phyloP scores from a whole-genome alignment of 2,888 invertebrate species.

The Cataglyphis livida region DNA sequence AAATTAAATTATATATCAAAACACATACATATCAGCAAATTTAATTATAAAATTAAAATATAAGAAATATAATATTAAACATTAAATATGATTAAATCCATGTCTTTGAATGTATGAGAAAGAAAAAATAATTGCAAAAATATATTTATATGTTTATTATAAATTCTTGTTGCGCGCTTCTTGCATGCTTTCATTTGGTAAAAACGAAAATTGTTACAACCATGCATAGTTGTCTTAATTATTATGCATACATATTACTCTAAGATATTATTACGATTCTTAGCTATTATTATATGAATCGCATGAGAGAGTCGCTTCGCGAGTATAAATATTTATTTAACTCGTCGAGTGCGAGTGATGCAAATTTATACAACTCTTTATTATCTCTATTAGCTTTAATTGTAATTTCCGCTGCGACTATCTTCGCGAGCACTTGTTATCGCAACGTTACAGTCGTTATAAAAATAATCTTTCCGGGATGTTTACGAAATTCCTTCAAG shows the following conservation, averaged over 20 bases:
- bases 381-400: conserved; percentile 76
- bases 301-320: not conserved
- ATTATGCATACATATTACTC: no score
- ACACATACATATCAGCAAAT: not conserved
- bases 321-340: conserved; percentile 64
- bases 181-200: not conserved
- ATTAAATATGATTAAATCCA: not conserved
- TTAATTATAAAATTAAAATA: not conserved
- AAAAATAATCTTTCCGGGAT: not conserved
- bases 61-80: not conserved
- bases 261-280: not conserved
- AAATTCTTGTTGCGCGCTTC: not conserved
- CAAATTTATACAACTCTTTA: conserved; percentile 70
- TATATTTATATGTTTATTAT: not conserved
- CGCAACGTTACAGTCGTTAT: not conserved
- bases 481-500: not conserved
- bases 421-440: conserved; percentile 43
- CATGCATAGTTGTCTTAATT: not conserved
- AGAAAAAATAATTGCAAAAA: not conserved
- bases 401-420: conserved; percentile 70
- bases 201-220: not conserved
- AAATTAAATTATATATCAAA: not conserved
- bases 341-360: conserved; percentile 32
- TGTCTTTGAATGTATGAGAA: not conserved
- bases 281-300: conserved; percentile 2